Conservation (phyloP, 2,113 vertebrate genomes). For the Myrmophylax atrothorax region DNA sequence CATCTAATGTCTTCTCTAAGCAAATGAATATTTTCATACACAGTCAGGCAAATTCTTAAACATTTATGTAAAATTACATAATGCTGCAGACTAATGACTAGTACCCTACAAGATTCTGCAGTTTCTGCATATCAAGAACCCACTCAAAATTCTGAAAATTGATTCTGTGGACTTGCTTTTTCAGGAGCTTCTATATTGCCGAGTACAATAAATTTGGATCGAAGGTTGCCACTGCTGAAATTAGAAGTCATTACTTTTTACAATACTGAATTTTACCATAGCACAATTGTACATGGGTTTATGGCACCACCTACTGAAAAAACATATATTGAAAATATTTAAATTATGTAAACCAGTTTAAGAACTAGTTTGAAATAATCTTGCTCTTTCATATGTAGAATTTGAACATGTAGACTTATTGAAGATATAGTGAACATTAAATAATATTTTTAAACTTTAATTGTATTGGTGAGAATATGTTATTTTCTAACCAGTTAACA, state of each 20-base stretch:
- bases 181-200: background rate
- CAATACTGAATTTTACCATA: background rate
- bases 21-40: background rate
- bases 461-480: background rate
- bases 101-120: background rate
- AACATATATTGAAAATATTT: background rate
- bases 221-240: background rate
- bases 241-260: background rate
- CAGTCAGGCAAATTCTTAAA: background rate
- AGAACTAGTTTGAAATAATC: background rate
- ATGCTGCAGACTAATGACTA: background rate
- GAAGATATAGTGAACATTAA: background rate
- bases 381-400: background rate
- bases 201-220: background rate
- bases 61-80: background rate
- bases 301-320: conserved; percentile 39
- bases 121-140: background rate
- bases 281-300: background rate
- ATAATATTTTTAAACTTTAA: background rate
- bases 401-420: background rate
- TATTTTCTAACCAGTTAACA: background rate
- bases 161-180: background rate
- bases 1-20: background rate
- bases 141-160: background rate
- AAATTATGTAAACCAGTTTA: background rate